Evolutionary conservation across 2,797 vertebrate genomes (phyloP).

Genomic region (Mormyrops attenuatus): DNA sequence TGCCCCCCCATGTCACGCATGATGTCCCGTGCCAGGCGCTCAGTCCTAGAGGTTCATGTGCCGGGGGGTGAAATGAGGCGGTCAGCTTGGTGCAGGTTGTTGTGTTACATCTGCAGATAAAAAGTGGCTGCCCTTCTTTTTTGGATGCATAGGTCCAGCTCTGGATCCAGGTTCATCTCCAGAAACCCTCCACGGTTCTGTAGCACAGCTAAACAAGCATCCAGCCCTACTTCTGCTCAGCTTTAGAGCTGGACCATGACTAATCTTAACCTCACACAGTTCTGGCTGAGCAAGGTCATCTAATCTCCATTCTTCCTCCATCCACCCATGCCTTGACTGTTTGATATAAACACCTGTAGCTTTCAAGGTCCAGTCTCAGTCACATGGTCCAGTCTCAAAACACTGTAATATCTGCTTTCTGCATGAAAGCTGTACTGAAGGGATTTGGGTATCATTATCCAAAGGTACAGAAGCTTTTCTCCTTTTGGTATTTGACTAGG

Average conservation of each 20-base stretch:
- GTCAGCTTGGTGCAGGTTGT: background rate
- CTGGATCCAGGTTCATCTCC: background rate
- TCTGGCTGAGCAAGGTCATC: slow-evolving; percentile 21
- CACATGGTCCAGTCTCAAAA: background rate
- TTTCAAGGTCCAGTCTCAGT: background rate
- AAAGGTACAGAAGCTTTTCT: background rate
- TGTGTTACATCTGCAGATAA: slow-evolving; percentile 25
- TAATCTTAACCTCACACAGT: background rate
- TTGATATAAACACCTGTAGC: background rate
- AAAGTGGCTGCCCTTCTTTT: background rate
- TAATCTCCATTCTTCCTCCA: slow-evolving; percentile 15
- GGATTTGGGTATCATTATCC: background rate
- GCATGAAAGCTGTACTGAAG: background rate
- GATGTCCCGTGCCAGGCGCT: slow-evolving; percentile 91
- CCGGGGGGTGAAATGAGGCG: background rate
- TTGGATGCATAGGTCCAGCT: background rate
- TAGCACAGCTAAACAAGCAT: slow-evolving; percentile 26
- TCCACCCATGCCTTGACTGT: background rate
- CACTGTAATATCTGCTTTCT: background rate
- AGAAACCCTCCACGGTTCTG: slow-evolving; percentile 13
- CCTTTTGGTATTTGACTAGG: background rate
- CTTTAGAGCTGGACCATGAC: background rate
- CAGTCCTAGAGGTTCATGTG: slow-evolving; percentile 69
- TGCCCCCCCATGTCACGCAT: slow-evolving; percentile 98
- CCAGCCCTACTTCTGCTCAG: background rate